Evolutionary conservation across 1,140 invertebrate species (phyloP).

Genomic region (Pteromalus puparum): DNA sequence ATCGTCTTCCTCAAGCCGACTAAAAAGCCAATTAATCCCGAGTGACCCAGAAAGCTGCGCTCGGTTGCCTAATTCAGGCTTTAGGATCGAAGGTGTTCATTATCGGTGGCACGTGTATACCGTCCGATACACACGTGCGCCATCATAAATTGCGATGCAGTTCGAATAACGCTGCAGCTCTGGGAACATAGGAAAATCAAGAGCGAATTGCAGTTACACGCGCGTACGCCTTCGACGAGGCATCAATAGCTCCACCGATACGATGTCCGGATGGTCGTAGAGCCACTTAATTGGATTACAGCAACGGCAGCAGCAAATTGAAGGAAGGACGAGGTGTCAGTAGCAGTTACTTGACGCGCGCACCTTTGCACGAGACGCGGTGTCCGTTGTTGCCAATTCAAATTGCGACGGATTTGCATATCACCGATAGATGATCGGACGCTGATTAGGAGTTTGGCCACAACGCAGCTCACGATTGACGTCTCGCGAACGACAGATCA

Average conservation of each 20-base stretch:
- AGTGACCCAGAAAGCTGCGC: background rate
- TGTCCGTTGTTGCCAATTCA: background rate
- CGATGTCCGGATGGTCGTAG: background rate
- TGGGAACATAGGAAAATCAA: background rate
- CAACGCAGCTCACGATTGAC: background rate
- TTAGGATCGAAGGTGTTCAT: conserved; percentile 18
- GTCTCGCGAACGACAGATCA: background rate
- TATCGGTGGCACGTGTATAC: background rate
- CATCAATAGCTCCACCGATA: background rate
- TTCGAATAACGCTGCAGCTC: too few species aligned
- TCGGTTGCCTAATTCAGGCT: background rate
- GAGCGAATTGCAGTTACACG: too few species aligned
- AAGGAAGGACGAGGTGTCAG: background rate
- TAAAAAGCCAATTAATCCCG: background rate
- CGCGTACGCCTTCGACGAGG: too few species aligned
- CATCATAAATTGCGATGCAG: conserved; percentile 16
- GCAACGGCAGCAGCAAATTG: background rate
- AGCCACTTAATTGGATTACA: background rate
- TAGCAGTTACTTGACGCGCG: background rate
- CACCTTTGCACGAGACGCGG: background rate
- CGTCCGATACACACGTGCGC: background rate
- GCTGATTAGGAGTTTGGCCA: conserved; percentile 36
- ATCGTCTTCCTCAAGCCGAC: background rate
- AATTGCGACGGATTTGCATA: conserved; percentile 8
- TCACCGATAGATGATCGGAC: background rate